Conservation (phyloP, 2,888 invertebrate genomes). For the Stenodera caucasica region DNA sequence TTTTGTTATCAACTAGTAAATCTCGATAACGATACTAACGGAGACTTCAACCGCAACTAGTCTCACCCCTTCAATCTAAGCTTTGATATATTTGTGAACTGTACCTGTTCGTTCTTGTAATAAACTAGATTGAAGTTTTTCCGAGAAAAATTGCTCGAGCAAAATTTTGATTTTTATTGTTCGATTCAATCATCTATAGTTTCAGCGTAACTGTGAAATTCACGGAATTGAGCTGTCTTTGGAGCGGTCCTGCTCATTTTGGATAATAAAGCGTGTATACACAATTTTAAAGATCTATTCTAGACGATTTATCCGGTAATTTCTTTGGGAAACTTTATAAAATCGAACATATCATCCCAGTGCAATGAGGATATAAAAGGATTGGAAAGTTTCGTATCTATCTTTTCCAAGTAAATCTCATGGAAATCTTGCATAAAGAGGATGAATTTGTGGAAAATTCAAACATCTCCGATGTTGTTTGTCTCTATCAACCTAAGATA, state of each 20-base stretch:
- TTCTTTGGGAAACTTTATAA: neutral
- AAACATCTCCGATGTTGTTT: neutral
- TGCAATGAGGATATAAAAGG: neutral
- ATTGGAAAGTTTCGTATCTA: neutral
- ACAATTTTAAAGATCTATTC: neutral
- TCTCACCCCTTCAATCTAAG: neutral
- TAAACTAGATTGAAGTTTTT: no score
- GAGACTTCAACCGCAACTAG: neutral
- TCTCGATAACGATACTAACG: neutral
- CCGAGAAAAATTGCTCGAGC: no score
- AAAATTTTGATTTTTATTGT: no score
- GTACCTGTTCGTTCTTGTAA: neutral
- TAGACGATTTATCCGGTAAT: neutral
- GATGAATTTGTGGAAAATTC: neutral
- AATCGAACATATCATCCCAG: neutral
- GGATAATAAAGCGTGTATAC: no score
- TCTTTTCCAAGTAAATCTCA: neutral
- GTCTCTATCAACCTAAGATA: neutral
- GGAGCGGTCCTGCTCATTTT: no score
- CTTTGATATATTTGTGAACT: neutral
- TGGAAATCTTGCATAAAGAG: neutral
- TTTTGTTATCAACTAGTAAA: neutral
- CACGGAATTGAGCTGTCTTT: no score
- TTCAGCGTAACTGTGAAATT: no score
- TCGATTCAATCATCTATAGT: no score